These are phyloP conservation scores for Ammospiza caudacuta DNA, from an alignment of 2,113 vertebrate species.

Conservation along the genomic window DNA sequence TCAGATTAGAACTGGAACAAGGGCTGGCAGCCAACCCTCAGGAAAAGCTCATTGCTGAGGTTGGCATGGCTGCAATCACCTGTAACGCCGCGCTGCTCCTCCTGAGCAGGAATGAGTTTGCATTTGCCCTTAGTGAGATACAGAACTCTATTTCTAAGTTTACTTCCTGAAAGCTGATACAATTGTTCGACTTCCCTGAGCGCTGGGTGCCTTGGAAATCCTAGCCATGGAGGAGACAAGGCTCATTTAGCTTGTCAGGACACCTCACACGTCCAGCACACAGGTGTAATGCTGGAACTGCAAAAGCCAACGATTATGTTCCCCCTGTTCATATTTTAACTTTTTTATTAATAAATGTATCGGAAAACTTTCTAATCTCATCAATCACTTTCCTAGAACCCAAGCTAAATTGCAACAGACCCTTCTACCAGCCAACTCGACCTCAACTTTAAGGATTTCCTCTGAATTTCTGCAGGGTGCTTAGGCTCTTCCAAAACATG, in stretches of 20 bases:
- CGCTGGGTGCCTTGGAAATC: not conserved
- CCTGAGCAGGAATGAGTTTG: not conserved
- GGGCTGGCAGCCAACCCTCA: not conserved
- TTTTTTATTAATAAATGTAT: not conserved
- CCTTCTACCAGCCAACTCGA: not conserved
- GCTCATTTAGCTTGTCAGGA: not conserved
- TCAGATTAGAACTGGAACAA: not conserved
- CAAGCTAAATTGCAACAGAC: not conserved
- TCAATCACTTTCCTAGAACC: not conserved
- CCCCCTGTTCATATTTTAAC: not conserved
- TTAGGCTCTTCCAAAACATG: not conserved
- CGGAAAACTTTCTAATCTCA: not conserved
- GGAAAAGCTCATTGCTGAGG: not conserved
- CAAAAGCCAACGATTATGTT: rapidly evolving
- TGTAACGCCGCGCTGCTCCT: rapidly evolving
- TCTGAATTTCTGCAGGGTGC: not conserved
- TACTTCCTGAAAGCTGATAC: not conserved
- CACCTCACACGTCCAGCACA: not conserved
- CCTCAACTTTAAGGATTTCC: not conserved
- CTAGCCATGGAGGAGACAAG: not conserved
- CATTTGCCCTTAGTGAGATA: not conserved
- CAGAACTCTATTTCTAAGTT: not conserved
- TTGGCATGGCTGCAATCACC: not conserved
- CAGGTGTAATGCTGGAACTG: not conserved
- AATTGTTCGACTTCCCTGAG: not conserved